Base-by-base conservation (phyloP, 2,797 vertebrate species). In the Enteromius paludinosus region DNA sequence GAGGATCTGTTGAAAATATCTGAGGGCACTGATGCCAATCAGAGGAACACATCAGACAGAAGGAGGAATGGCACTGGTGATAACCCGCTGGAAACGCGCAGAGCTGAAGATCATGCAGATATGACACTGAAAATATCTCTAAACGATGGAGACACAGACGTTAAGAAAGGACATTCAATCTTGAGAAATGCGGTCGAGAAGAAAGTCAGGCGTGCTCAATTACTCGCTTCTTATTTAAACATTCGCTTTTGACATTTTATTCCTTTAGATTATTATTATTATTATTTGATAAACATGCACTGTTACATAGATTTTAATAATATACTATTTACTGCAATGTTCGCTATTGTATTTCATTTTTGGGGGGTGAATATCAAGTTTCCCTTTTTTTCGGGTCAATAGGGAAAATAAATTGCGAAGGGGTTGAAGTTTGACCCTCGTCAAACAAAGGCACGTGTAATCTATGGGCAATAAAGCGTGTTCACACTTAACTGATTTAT, bases 11-110 rank as follows among this genome's bases (percentile, higher is more conserved):
- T 95, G 90, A 93, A 95, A 96, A 95, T 95, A 96, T 96, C 95
- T 95, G 94, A 96, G 95, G 95, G 94, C 94, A 94, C 92, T 94
- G 96, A 96, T 96, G 96, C 92, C 93, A 96, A 97, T 97, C 96
- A 95, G 94, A 88, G 87, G 92, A 95, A 95, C 95, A 95, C 93
- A 96, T 96, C 95, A 96, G 95, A 95, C 94, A 92, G 91, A 91
- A 93, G 92, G 94, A 94, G 93, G 94, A 92, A 94, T 96, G 96
- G 95, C 95, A 94, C 92, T 94, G 90, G 93, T 93, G 96, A 96
- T 96, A 96, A 84, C 96, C 95, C 93, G 94, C 93, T 96, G 95
- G 93, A 95, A 90, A 95, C 94, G 92, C 89, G 95, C 90, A 92
- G 91, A 93, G 93, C 90, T 95, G 91, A 93, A 95, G 93, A 93